Base-by-base conservation (phyloP, 2,888 invertebrate species). In the Leptopilina myrica region DNA sequence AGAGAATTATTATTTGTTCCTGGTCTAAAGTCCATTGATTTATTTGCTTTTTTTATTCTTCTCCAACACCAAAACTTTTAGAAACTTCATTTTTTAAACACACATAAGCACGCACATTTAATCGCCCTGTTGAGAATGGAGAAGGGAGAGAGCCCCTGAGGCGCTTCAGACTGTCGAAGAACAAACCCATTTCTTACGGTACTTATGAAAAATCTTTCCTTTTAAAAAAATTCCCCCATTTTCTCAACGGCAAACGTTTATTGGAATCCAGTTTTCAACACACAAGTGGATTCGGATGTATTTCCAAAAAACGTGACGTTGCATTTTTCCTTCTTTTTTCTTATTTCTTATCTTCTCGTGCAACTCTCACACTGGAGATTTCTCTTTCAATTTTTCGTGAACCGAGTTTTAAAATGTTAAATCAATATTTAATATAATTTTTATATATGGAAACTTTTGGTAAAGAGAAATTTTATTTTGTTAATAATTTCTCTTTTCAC, bases 21-120 rank as follows among this genome's bases (percentile, higher is more conserved):
- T 33, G 33, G 56, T 73, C 56, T 56, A 73, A 73, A 73, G 73
- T 73, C 56, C 73, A 33, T 7, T 9, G 73, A 73, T 33, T 73
- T n/a, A 73, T 73, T 56, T 56, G 56, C 33, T 9, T 33, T 33
- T 26, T 33, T 33, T 33, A 33, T 33, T 33, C 33, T 33, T 49
- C 73, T 26, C 56, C 5, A 53, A 53, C n/a, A 49, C 49, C 49
- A 49, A 73, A 73, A 73, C 49, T 73, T 73, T 73, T 33, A 56
- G 73, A 73, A 73, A 73, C 53, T n/a, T 33, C 26, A 14, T 56
- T 14, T 20, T 62, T 33, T 33, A 33, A 33, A 33, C 33, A 33
- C 33, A 7, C n/a, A 8, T 5, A 7, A 7, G 0, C 7, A 46
- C 9, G 6, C 9, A 46, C 9, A 46, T 46, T 2, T 1, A 46